phyloP scores from a whole-genome alignment of 2,888 invertebrate species.

The Balanococcus diminutus region DNA sequence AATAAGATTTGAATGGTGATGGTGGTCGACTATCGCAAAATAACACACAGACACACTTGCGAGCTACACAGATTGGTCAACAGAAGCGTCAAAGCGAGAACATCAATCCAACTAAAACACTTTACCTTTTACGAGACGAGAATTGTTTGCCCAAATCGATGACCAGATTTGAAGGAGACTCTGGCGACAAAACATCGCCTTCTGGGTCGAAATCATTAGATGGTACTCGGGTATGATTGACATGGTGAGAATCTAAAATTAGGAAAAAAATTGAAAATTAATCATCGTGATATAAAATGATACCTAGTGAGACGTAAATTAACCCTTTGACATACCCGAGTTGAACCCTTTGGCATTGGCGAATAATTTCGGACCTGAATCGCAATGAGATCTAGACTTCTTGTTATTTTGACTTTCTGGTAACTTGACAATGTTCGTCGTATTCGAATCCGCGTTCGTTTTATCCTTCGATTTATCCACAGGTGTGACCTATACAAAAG shows the following conservation, averaged over 20 bases:
- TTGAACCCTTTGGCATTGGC: background rate
- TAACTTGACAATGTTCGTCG: conserved; percentile 43
- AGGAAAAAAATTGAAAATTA: background rate
- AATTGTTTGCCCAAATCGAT: conserved; percentile 23
- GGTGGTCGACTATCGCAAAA: background rate
- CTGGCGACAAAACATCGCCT: background rate
- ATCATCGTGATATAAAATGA: background rate
- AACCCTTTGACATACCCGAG: conserved; percentile 13
- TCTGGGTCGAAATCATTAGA: background rate
- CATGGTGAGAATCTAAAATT: conserved; percentile 5
- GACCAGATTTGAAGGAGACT: background rate
- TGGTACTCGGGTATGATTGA: conserved; percentile 3
- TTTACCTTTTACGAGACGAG: conserved; percentile 40
- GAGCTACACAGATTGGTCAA: background rate
- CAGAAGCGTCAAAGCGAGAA: background rate
- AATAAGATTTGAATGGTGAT: background rate
- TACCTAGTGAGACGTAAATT: no score
- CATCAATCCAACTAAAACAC: background rate
- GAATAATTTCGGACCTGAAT: background rate
- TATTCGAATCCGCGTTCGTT: background rate
- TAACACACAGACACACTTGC: background rate
- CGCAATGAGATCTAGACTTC: conserved; percentile 19
- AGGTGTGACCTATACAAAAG: conserved; percentile 42
- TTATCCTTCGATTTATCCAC: conserved; percentile 47
- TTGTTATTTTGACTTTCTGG: conserved; percentile 31